A percentile compares a stretch with the other conserved stretches of the same genome.
phyloP scores from a whole-genome alignment of 1,140 invertebrate genomes.

The Drosophila baimaii region DNA sequence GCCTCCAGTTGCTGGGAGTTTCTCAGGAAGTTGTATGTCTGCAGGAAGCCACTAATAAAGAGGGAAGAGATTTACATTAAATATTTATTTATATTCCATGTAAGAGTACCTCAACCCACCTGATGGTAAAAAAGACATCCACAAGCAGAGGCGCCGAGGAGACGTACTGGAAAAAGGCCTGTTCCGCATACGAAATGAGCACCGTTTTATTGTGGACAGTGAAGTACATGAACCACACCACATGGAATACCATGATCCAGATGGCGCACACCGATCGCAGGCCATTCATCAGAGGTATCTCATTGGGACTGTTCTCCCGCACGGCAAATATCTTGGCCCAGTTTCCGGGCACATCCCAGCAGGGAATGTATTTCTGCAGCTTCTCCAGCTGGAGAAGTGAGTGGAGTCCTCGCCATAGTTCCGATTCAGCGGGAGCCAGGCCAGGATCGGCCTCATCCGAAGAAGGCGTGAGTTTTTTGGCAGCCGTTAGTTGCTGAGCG shows the following conservation, averaged over 20 bases:
- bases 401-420: slow-evolving; percentile 62
- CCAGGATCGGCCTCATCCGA: slow-evolving; percentile 24
- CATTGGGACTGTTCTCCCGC: slow-evolving; percentile 43
- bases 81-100: not conserved
- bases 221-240: slow-evolving; percentile 84
- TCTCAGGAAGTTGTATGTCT: slow-evolving; percentile 78
- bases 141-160: slow-evolving; percentile 81
- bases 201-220: slow-evolving; percentile 80
- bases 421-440: slow-evolving; percentile 66
- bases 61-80: not conserved
- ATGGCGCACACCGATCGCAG: slow-evolving; percentile 80
- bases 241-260: slow-evolving; percentile 82
- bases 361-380: slow-evolving; percentile 62
- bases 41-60: slow-evolving; percentile 80
- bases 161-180: slow-evolving; percentile 79
- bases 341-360: slow-evolving; percentile 77
- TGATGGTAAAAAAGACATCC: slow-evolving; percentile 84
- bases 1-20: slow-evolving; percentile 65
- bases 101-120: slow-evolving; percentile 36
- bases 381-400: slow-evolving; percentile 41
- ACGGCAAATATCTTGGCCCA: slow-evolving; percentile 70
- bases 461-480: slow-evolving; percentile 20
- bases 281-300: slow-evolving; percentile 82
- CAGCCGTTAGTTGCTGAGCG: slow-evolving; percentile 58
- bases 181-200: slow-evolving; percentile 78